Conservation (phyloP, 2,113 vertebrate genomes). For the Oceanites oceanicus region DNA sequence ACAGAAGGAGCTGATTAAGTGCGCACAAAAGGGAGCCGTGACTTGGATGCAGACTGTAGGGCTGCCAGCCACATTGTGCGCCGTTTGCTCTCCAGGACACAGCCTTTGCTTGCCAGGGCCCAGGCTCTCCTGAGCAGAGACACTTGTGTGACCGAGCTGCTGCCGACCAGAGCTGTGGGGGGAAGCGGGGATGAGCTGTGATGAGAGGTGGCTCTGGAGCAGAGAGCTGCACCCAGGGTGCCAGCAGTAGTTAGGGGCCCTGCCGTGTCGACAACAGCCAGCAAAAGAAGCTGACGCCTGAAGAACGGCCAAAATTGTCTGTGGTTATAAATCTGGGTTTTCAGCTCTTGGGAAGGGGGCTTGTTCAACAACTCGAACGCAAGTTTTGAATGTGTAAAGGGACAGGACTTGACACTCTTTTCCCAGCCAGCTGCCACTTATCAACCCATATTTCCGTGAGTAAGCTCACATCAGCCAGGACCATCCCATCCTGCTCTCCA, state of each 20-base stretch:
- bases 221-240: neutral
- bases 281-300: neutral
- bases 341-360: neutral
- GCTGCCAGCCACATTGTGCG: neutral
- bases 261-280: neutral
- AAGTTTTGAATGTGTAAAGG: neutral
- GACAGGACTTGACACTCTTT: neutral
- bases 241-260: neutral
- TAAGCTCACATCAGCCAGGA: fast-evolving
- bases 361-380: neutral
- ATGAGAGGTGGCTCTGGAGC: neutral
- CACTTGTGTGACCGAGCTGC: fast-evolving
- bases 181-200: neutral
- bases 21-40: neutral
- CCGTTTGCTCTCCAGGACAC: neutral
- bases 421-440: neutral
- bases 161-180: neutral
- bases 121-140: neutral
- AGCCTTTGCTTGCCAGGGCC: neutral
- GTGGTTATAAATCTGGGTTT: neutral
- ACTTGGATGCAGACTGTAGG: slow-evolving; percentile 3
- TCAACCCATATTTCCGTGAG: neutral
- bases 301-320: neutral
- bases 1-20: slow-evolving; percentile 20
- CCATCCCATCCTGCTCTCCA: neutral